Evolutionary conservation across 2,888 invertebrate genomes (phyloP), one percentile per base, ranked within the genome.

Genomic region (Rhagonycha lutea): DNA sequence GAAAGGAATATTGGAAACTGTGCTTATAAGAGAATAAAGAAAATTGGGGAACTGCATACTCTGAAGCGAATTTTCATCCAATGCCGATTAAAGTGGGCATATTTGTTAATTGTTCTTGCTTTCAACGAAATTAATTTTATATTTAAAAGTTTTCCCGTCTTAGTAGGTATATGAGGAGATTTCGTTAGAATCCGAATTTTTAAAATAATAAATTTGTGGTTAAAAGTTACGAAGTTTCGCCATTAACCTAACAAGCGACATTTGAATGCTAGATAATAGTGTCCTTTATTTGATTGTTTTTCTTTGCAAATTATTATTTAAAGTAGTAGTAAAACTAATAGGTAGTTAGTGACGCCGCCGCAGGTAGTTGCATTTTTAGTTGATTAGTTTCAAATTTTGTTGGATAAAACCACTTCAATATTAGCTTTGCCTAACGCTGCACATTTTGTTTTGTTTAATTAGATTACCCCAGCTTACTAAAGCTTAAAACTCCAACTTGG

Each of bases 401-500:
- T 72, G 61, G 18, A n/a, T 72, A 26, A 68, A 68, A 26, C 62
- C 26, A 26, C 68, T 14, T 68, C 24, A 61, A 68, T 72, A 67
- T 76, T 72, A 63, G 24, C 26, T 73, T 69, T 62, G 12, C 70
- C 67, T 76, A 76, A 76, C 65, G 26, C 65, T 76, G 73, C 76
- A 76, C 72, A 61, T 68, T 72, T 82, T 80, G 75, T 82, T 83
- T 86, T 83, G 83, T 84, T 81, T 80, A 78, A 79, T 82, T 82
- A 88, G 90, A 90, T 90, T 91, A 90, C 89, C 91, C 91, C 86
- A 90, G 89, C 88, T 89, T 91, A 84, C 90, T 92, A 89, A 93
- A 93, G 89, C 89, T 92, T 90, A 94, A 94, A 90, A 91, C 92
- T 68, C 94, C 93, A 68, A 92, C 92, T 79, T 94, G 94, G 94